Evolutionary conservation across 2,888 invertebrate species (phyloP), one percentile per base, ranked within the genome.

Genomic region (Pyrocoelia pectoralis): DNA sequence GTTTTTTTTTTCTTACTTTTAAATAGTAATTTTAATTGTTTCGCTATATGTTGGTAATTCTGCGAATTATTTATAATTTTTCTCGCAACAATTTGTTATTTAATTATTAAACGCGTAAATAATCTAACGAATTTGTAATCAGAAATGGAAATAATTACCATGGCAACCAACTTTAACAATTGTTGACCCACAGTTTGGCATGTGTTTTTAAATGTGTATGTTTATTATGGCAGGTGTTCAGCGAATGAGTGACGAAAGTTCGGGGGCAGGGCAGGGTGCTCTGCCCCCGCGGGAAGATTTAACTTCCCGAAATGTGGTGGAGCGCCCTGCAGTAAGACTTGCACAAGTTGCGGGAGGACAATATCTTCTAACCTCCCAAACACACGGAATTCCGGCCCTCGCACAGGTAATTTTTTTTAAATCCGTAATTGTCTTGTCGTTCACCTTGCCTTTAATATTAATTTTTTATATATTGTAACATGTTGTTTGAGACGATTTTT

Each of bases 211-310:
- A 24, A 24, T 6, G 24, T 24, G 3, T 6, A 3, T 24, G 6
- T 56, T 61, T 60, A 55, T 3, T 28, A 12, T 66, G 77, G 24
- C 69, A 80, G 80, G 72, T 66, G 69, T 72, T 68, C 68, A 73
- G 74, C 72, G 76, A 76, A 82, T 82, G 82, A 82, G 81, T 78
- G 81, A 82, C 76, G 81, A 82, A 76, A 80, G 79, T 75, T 79
- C 80, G 80, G 82, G 81, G 81, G 81, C 77, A 77, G 80, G 78
- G 79, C 81, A 80, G 74, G 78, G 79, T 76, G 80, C 80, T 79
- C 80, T 80, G 80, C 80, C 81, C 78, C 80, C 80, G 76, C 75
- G 79, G 74, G 81, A 81, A 73, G 79, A 77, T 70, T 54, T 74
- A 68, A 73, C 74, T 72, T 75, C 76, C 72, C 77, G 78, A 67